These are phyloP conservation scores for Accipiter cooperii DNA, from an alignment of 2,113 vertebrate species.

Conservation along the genomic window DNA sequence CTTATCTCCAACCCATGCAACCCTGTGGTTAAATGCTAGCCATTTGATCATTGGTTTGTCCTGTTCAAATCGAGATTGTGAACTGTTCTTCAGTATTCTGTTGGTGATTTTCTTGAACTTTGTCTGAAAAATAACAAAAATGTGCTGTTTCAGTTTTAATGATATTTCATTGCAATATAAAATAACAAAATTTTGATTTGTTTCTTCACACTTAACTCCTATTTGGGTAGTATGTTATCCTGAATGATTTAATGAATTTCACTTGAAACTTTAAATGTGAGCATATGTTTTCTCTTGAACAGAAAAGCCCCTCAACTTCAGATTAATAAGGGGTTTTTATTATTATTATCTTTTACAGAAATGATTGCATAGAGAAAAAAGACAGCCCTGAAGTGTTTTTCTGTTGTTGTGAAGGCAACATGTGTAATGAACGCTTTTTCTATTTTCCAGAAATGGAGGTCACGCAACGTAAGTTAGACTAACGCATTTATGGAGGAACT, in stretches of 20 bases:
- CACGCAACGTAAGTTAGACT: conserved; percentile 76
- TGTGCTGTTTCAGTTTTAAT: background rate
- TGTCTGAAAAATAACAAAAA: background rate
- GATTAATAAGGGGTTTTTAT: background rate
- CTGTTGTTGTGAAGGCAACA: conserved; percentile 97
- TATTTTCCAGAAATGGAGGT: conserved; percentile 84
- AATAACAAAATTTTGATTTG: fast-evolving
- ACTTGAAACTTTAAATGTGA: fast-evolving
- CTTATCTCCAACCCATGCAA: background rate
- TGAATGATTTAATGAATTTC: background rate
- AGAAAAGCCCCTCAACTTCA: background rate
- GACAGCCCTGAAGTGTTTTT: conserved; percentile 96
- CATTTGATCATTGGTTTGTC: background rate
- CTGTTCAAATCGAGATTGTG: background rate
- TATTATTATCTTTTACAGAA: conserved; percentile 68
- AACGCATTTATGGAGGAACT: background rate
- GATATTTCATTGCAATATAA: background rate
- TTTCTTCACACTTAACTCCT: background rate
- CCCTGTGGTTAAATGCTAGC: background rate
- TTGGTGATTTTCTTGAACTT: background rate
- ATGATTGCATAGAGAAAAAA: conserved; percentile 92
- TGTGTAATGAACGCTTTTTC: conserved; percentile 94
- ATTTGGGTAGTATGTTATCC: fast-evolving
- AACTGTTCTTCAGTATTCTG: background rate
- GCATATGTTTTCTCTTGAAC: background rate